phyloP scores from a whole-genome alignment of 1,140 invertebrate genomes.

The Sycophila sp. region DNA sequence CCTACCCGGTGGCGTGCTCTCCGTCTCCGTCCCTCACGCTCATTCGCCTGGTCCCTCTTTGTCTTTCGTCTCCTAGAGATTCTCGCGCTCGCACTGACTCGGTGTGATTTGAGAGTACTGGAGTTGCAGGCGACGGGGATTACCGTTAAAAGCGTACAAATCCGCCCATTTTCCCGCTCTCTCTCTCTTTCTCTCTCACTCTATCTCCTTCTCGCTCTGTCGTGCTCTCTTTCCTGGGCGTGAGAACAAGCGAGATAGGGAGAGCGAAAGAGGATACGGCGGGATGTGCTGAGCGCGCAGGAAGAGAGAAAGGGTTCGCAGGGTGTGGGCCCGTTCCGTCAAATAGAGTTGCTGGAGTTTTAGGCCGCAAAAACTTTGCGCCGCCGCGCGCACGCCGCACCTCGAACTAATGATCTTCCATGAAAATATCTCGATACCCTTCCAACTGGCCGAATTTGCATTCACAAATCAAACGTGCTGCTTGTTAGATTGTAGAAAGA shows the following conservation, averaged over 20 bases:
- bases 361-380: conserved; percentile 3
- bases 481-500: too few relatives aligned
- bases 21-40: not conserved
- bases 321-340: not conserved
- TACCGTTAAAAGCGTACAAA: conserved; percentile 60
- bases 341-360: conserved; percentile 14
- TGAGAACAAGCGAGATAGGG: not conserved
- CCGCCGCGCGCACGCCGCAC: not conserved
- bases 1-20: too few relatives aligned
- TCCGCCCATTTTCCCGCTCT: too few relatives aligned
- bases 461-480: too few relatives aligned
- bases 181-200: too few relatives aligned
- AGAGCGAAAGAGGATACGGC: too few relatives aligned
- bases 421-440: too few relatives aligned
- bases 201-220: too few relatives aligned
- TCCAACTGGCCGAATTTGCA: too few relatives aligned
- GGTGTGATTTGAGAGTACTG: conserved; percentile 45
- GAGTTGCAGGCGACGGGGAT: conserved; percentile 46
- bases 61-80: conserved; percentile 5
- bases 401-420: too few relatives aligned
- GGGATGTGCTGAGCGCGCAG: conserved; percentile 15
- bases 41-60: not conserved
- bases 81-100: conserved; percentile 37
- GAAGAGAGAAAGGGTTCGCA: not conserved
- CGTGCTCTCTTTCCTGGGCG: conserved; percentile 34